These are phyloP conservation scores for Drosophila lutescens DNA, from an alignment of 2,888 invertebrate species.

Conservation along the genomic window DNA sequence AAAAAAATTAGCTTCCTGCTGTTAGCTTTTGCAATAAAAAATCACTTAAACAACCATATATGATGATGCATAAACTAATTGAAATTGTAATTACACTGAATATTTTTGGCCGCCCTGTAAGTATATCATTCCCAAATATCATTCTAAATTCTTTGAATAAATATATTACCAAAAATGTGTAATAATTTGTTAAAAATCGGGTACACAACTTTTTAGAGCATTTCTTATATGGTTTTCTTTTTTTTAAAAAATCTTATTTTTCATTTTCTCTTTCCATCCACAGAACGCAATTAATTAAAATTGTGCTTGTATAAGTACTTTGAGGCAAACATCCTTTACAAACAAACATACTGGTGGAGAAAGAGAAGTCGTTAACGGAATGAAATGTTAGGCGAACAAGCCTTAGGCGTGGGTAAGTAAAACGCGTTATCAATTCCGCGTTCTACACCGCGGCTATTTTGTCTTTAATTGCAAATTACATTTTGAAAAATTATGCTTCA, in stretches of 20 bases:
- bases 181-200: too few relatives aligned
- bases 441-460: conserved; percentile 47
- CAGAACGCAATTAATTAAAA: conserved; percentile 74
- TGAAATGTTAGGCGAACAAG: conserved; percentile 52
- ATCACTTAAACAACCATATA: conserved; percentile 55
- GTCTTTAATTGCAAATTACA: conserved; percentile 82
- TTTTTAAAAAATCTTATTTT: conserved; percentile 12
- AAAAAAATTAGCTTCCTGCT: conserved; percentile 77
- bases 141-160: too few relatives aligned
- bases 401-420: conserved; percentile 52
- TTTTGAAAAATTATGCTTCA: conserved; percentile 78
- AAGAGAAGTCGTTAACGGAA: conserved; percentile 58
- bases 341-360: conserved; percentile 39
- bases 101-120: not conserved
- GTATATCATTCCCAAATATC: too few relatives aligned
- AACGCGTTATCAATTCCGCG: conserved; percentile 29
- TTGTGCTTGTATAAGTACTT: conserved; percentile 75
- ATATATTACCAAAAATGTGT: not conserved
- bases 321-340: conserved; percentile 82
- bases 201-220: not conserved
- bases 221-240: not conserved
- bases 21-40: conserved; percentile 72
- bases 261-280: conserved; percentile 14
- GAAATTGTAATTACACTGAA: not conserved
- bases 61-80: conserved; percentile 64